Evolutionary conservation across 2,113 vertebrate species (phyloP), one percentile per base, ranked within the genome.

Genomic region (Boleophthalmus pectinirostris): DNA sequence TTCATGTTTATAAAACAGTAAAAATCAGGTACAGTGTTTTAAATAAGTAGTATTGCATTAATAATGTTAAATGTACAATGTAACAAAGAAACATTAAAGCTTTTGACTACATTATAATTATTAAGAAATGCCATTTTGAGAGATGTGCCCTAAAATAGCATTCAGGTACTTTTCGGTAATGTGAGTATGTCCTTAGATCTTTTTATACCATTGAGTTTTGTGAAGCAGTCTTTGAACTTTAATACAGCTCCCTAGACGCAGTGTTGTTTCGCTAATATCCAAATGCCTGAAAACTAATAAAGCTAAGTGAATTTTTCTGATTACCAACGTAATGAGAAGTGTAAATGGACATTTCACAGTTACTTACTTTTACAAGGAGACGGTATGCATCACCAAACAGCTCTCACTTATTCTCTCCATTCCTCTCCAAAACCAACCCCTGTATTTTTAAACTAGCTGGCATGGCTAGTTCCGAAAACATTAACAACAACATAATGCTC

Each of bases 391-490:
- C 80, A 78, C 60, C 57, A 78, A 86, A 74, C 87, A 80, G 70
- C 70, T 46, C 77, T 77, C 68, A 60, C 49, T 74, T 53, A 67
- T 68, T 75, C 65, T 61, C 15, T 25, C 71, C 57, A 75, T 87
- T 73, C 68, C 35, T 66, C 65, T 66, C 57, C 75, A 82, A 33
- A 91, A 84, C 58, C 69, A 53, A 15, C 46, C 68, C 14, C 70
- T 78, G 65, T 86, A 75, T 82, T 90, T 91, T 83, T 92, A 43
- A 29, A 43, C 93, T 91, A 89, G 82, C 86, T 76, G 56, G 65
- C 82, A 69, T 46, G 71, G 77, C 73, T 83, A 61, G 80, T 75
- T 75, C 75, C 74, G 70, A 77, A 83, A 84, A 88, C 82, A 85
- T 24, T 46, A 47, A 14, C 83, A 75, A 80, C 87, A 85, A 79